Evolutionary conservation across 2,113 vertebrate genomes (phyloP), one percentile per base, ranked within the genome.

Genomic region (Clarias magur): DNA sequence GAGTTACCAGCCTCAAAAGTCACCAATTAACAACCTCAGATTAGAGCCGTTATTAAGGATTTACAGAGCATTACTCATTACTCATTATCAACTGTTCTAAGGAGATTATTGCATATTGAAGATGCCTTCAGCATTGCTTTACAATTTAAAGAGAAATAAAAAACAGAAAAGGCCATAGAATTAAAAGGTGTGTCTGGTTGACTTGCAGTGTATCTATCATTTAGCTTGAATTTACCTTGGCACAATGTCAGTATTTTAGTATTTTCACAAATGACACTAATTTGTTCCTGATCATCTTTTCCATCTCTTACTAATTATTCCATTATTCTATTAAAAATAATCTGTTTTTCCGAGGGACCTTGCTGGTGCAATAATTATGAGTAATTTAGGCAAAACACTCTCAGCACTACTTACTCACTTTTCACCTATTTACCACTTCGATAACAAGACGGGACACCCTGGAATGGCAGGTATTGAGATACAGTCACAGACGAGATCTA

Each of bases 391-490:
- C n/a, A 30, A 30, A 83, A 48, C 48, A 73, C 25, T 42, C 15
- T 48, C 7, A 48, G 6, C 48, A 48, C n/a, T 85, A 79, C 73
- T 79, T 12, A 53, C 73, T 19, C 72, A 56, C 42, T 79, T 79
- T 79, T 54, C 62, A 57, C 48, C 65, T 80, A 80, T 80, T 86
- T 68, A 62, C 9, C 85, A 67, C 80, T 86, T 80, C 67, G 84
- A 38, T 23, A 79, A 78, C 48, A 30, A 63, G 78, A 63, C 54
- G 48, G 62, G 17, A 63, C 30, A 10, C 42, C 78, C 34, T n/a
- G 8, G 79, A 73, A 62, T 87, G 85, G 65, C 67, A 73, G 80
- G 38, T 82, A 87, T 82, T 87, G 67, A 87, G 82, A 87, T 82
- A 87, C 38, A 82, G 85, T 82, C 79, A 27, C 79, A 23, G 68